phyloP scores from a whole-genome alignment of 2,888 invertebrate genomes.

The Ophonus ardosiacus region DNA sequence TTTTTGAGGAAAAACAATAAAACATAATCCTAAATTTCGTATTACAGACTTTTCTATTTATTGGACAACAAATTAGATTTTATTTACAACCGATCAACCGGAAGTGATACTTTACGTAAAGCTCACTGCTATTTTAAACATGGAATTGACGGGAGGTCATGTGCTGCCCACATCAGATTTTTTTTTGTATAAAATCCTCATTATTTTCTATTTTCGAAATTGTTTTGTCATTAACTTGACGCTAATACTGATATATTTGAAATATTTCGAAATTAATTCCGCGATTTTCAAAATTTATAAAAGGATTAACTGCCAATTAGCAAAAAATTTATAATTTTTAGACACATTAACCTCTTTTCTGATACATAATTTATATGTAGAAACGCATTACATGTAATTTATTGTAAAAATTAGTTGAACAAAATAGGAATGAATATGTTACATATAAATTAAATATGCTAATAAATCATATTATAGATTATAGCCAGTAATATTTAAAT shows the following conservation, averaged over 20 bases:
- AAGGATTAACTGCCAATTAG: constrained; percentile 20
- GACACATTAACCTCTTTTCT: constrained; percentile 26
- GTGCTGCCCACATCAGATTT: too few relatives aligned
- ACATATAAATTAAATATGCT: constrained; percentile 12
- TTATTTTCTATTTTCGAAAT: constrained; percentile 19
- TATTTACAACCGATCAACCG: too few relatives aligned
- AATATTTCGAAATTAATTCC: constrained; percentile 30
- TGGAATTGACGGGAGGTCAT: too few relatives aligned
- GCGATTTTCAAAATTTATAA: constrained; percentile 7
- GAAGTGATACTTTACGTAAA: too few relatives aligned
- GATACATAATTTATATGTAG: neutral
- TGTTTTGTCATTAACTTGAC: constrained; percentile 32
- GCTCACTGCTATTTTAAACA: too few relatives aligned
- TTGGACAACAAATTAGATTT: too few relatives aligned
- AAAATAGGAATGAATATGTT: neutral
- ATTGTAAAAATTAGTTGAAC: constrained; percentile 12
- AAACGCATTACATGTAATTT: neutral
- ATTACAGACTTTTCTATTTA: too few relatives aligned
- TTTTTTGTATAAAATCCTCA: constrained; percentile 36
- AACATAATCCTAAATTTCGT: too few relatives aligned
- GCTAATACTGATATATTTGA: constrained; percentile 24
- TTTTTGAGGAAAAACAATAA: too few relatives aligned
- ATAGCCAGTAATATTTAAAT: constrained; percentile 26
- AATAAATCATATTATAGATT: constrained; percentile 40
- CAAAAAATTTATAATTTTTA: constrained; percentile 33